Evolutionary conservation across 2,797 vertebrate genomes (phyloP).

Genomic region (Acanthiza pusilla): DNA sequence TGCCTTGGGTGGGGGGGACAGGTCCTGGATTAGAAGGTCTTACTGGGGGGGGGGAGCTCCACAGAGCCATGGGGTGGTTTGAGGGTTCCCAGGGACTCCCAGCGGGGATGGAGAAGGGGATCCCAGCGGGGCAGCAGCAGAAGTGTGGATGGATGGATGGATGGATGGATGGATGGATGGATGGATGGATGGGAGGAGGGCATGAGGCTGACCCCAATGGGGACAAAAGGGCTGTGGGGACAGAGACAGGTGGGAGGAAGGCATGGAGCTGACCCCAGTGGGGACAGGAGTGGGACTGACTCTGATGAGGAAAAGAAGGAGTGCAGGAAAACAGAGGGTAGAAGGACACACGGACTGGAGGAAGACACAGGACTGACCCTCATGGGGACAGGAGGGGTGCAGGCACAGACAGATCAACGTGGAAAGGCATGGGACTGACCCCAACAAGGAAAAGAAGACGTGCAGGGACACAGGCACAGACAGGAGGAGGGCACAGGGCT

Average conservation of each 20-base stretch:
- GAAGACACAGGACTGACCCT: background rate
- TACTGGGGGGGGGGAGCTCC: background rate
- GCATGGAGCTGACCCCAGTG: background rate
- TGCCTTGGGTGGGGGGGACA: background rate
- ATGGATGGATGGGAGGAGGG: background rate
- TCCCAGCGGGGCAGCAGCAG: accelerated
- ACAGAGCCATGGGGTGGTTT: background rate
- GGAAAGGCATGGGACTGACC: background rate
- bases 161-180: background rate
- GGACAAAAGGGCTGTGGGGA: background rate
- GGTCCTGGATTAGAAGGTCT: no score
- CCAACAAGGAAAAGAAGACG: background rate
- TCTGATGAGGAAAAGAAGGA: background rate
- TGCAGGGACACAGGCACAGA: background rate
- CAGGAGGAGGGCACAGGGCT: background rate
- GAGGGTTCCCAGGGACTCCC: background rate
- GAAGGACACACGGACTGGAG: accelerated
- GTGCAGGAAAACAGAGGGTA: background rate
- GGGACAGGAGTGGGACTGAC: background rate
- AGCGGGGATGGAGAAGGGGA: background rate
- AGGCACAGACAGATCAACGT: background rate
- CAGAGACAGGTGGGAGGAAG: background rate
- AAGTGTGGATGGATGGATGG: accelerated
- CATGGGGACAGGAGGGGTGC: background rate
- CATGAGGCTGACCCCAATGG: background rate